Base-by-base conservation (phyloP, 2,888 invertebrate species). In the Drosophila melanocephala region DNA sequence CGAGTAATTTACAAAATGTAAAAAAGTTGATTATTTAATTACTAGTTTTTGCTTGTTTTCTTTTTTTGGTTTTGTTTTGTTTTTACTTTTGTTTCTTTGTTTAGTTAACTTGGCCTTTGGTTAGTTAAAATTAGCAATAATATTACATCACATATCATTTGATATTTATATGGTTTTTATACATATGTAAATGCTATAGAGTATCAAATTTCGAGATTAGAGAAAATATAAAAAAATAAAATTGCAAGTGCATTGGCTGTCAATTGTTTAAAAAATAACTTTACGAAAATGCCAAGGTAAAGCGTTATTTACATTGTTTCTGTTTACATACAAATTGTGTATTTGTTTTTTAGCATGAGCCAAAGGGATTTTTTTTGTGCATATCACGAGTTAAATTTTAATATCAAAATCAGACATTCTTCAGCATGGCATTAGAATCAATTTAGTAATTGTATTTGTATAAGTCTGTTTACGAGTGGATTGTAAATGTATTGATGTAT, bases 91-190 rank as follows among this genome's bases (percentile, higher is more conserved):
- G 62, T 72, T 83, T 79, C 79, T 79, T 83, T 75, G 81, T 83
- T 83, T 93, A 92, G 93, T 94, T 93, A 94, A 94, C 93, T 94
- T 94, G 93, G 93, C 93, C 94, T 94, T 94, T 93, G 93, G 93
- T 94, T 94, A 94, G 93, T 94, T 93, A 84, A 89, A 91, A 92
- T 93, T 90, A 89, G 89, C 91, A 90, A 88, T 90, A 89, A 85
- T 87, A 84, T 86, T 91, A 86, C 84, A 84, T 88, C 90, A 90
- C 87, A 87, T 87, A 71, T 89, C 79, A 78, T 79, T 78, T 73
- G 52, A 79, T 79, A 78, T 73, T 58, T 78, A 28, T 77, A 83
- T 79, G 79, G 79, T 78, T 89, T 79, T 89, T 81, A 75, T 78
- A 77, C 76, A 82, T 79, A 69, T 84, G 79, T 73, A 88, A 84